These are phyloP conservation scores for Trididemnum clinides DNA, from an alignment of 23 tunicate genomes.

Conservation along the genomic window DNA sequence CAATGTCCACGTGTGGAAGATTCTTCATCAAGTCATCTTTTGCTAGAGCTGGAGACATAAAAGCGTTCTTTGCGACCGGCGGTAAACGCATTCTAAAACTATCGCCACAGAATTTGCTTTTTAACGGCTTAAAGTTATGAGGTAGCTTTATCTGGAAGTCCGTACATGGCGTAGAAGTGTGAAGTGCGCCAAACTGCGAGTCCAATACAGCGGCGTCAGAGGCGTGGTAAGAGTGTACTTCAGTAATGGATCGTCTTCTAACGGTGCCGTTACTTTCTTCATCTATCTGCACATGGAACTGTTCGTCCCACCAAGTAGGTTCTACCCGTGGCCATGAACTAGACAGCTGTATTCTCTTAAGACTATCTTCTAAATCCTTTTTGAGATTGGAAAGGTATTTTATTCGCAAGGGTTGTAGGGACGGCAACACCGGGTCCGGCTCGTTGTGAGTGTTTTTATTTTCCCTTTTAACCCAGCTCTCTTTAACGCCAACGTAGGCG, in stretches of 20 bases:
- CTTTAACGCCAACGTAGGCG: slow-evolving; percentile 63
- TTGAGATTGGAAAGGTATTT: slow-evolving; percentile 54
- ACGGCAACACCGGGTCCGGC: slow-evolving; percentile 25
- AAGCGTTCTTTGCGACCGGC: slow-evolving; percentile 54
- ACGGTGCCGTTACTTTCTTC: not conserved
- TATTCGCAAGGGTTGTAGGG: slow-evolving; percentile 30
- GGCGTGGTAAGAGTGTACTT: not conserved
- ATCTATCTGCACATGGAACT: slow-evolving; percentile 42
- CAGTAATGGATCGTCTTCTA: not conserved
- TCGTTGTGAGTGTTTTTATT: not conserved
- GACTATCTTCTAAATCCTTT: slow-evolving; percentile 60
- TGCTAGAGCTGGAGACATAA: slow-evolving; percentile 74
- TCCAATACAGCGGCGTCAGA: not conserved
- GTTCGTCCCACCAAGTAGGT: slow-evolving; percentile 61
- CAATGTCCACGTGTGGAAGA: slow-evolving; percentile 65
- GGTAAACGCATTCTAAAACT: slow-evolving; percentile 41
- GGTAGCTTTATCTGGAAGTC: slow-evolving; percentile 62
- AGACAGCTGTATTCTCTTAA: slow-evolving; percentile 7
- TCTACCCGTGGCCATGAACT: not conserved
- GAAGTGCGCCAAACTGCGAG: not conserved
- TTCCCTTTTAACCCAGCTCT: slow-evolving; percentile 38
- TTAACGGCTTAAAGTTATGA: slow-evolving; percentile 55
- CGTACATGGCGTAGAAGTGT: not conserved
- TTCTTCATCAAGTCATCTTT: slow-evolving; percentile 49
- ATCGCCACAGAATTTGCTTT: slow-evolving; percentile 72